Evolutionary conservation across 2,888 invertebrate genomes (phyloP).

Genomic region (Cheilosia scutellata): DNA sequence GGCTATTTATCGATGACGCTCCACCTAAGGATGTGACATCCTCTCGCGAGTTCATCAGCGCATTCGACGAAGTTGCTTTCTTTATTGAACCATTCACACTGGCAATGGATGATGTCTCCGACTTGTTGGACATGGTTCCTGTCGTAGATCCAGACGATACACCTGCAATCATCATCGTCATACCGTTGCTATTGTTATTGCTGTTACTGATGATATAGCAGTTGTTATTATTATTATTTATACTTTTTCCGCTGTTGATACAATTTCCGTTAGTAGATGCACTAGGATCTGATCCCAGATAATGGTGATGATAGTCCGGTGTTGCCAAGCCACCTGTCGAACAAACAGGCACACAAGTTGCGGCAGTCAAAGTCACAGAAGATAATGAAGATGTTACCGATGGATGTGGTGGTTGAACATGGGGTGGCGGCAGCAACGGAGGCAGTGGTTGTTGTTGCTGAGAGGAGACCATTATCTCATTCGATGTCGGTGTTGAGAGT

Average conservation of each 20-base stretch:
- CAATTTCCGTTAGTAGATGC: conserved; percentile 63
- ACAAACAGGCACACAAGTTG: conserved; percentile 70
- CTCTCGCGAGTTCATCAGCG: conserved; percentile 80
- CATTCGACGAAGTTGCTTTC: conserved; percentile 72
- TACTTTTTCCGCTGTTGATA: conserved; percentile 42
- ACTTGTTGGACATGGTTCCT: conserved; percentile 68
- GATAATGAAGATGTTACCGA: conserved; percentile 59
- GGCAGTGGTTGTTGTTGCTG: conserved; percentile 57
- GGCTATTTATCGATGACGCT: conserved; percentile 82
- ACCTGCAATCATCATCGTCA: conserved; percentile 43
- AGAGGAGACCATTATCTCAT: conserved; percentile 42
- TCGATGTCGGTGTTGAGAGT: conserved; percentile 39
- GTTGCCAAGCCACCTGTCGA: conserved; percentile 66
- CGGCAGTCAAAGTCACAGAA: conserved; percentile 61
- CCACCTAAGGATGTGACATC: conserved; percentile 82
- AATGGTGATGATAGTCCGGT: conserved; percentile 65
- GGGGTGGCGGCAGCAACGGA: conserved; percentile 59
- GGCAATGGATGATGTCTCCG: conserved; percentile 77
- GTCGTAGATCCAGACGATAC: conserved; percentile 56
- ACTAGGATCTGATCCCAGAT: conserved; percentile 50
- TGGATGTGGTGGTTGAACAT: conserved; percentile 59
- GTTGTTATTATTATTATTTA: conserved; percentile 50
- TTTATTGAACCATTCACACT: conserved; percentile 77
- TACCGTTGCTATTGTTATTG: conserved; percentile 78
- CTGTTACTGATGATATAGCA: conserved; percentile 70